These are phyloP conservation scores for Hypomesus transpacificus DNA, from an alignment of 2,113 vertebrate genomes.

Conservation along the genomic window DNA sequence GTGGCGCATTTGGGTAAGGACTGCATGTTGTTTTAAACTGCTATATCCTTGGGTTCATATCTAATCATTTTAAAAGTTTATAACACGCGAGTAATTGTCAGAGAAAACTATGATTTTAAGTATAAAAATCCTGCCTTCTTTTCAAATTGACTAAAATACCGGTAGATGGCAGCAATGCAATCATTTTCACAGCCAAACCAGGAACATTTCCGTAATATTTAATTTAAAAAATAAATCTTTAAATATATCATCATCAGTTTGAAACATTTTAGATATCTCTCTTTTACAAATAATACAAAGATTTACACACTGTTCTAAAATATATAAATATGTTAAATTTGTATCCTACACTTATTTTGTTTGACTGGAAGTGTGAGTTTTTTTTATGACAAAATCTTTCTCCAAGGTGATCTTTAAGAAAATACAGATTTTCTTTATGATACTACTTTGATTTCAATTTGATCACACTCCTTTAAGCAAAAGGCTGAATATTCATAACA, in stretches of 20 bases:
- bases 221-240: conserved; percentile 72
- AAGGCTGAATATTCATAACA: neutral
- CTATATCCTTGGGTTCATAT: too few relatives aligned
- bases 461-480: neutral
- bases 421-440: conserved; percentile 2
- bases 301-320: conserved; percentile 29
- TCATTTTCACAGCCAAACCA: neutral
- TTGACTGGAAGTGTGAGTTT: neutral
- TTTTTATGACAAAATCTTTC: neutral
- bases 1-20: too few relatives aligned
- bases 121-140: too few relatives aligned
- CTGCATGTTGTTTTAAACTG: neutral
- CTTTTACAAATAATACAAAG: conserved; percentile 40
- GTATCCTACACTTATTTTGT: conserved; percentile 33
- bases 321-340: conserved; percentile 52
- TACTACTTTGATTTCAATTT: conserved; percentile 3
- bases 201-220: conserved; percentile 57
- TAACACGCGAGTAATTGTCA: too few relatives aligned
- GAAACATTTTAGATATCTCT: conserved; percentile 43
- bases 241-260: conserved; percentile 52
- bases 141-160: neutral
- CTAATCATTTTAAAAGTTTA: too few relatives aligned
- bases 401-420: neutral
- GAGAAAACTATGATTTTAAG: too few relatives aligned
- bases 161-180: conserved; percentile 15